Conservation (phyloP, 1,140 invertebrate genomes). For the Antheraea pernyi region DNA sequence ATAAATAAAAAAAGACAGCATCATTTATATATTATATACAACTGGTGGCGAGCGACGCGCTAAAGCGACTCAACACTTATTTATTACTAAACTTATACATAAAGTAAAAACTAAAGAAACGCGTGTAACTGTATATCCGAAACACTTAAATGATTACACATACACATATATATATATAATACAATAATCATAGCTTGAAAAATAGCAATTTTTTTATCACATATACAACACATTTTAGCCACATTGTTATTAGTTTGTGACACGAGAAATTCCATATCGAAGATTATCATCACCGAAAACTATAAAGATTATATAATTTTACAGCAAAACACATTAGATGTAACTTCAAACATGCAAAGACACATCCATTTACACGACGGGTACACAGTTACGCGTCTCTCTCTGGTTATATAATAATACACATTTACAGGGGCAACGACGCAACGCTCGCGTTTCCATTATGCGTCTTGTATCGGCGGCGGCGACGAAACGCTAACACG, state of each 20-base stretch:
- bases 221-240: not conserved
- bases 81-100: not conserved
- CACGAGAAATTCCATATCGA: not conserved
- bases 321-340: not conserved
- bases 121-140: not conserved
- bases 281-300: not conserved
- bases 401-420: not conserved
- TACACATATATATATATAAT: not conserved
- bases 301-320: not conserved
- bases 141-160: not conserved
- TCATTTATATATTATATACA: slow-evolving; percentile 30
- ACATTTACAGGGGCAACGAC: not conserved
- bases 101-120: not conserved
- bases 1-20: slow-evolving; percentile 33
- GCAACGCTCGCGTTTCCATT: slow-evolving; percentile 21
- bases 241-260: not conserved
- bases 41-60: slow-evolving; percentile 17
- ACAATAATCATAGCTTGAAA: not conserved
- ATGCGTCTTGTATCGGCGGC: slow-evolving; percentile 56
- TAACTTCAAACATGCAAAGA: not conserved
- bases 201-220: not conserved
- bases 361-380: not conserved
- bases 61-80: slow-evolving; percentile 3
- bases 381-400: not conserved
- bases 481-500: slow-evolving; percentile 44